Evolutionary conservation across 1,140 invertebrate species (phyloP).

Genomic region (Drosophila micromelanica): DNA sequence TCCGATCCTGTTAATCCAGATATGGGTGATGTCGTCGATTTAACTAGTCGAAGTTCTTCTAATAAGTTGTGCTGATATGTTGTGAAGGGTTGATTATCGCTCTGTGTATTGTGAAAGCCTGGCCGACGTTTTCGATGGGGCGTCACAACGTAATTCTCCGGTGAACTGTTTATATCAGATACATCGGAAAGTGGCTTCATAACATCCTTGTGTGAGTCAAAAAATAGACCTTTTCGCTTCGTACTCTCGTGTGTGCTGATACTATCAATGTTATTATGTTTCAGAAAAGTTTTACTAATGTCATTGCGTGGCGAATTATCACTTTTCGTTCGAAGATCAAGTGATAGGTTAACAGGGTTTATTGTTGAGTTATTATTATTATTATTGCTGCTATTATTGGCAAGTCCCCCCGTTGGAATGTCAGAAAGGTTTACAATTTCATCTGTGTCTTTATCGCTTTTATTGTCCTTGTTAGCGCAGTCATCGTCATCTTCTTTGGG

Average conservation of each 20-base stretch:
- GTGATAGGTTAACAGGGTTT: constrained; percentile 91
- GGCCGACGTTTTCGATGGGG: constrained; percentile 92
- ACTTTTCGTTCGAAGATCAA: constrained; percentile 85
- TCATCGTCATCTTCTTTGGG: constrained; percentile 55
- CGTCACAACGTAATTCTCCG: constrained; percentile 92
- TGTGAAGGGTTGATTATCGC: constrained; percentile 93
- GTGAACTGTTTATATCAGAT: constrained; percentile 88
- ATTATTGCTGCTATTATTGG: constrained; percentile 48
- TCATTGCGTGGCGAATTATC: constrained; percentile 64
- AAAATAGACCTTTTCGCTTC: constrained; percentile 88
- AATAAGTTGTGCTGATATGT: constrained; percentile 90
- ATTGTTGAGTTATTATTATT: constrained; percentile 79
- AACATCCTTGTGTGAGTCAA: constrained; percentile 87
- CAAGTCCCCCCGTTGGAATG: constrained; percentile 62
- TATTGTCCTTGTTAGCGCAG: constrained; percentile 65
- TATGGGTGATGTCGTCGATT: constrained; percentile 81
- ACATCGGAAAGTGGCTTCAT: constrained; percentile 86
- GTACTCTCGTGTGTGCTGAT: constrained; percentile 84
- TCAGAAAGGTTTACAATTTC: constrained; percentile 75
- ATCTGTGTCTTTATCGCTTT: constrained; percentile 73
- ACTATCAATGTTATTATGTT: constrained; percentile 64
- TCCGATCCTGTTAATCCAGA: constrained; percentile 72
- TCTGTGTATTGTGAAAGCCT: constrained; percentile 93
- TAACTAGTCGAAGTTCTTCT: constrained; percentile 86
- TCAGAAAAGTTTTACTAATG: constrained; percentile 50